phyloP scores from a whole-genome alignment of 2,888 invertebrate species.

The Drosophila mercatorum region DNA sequence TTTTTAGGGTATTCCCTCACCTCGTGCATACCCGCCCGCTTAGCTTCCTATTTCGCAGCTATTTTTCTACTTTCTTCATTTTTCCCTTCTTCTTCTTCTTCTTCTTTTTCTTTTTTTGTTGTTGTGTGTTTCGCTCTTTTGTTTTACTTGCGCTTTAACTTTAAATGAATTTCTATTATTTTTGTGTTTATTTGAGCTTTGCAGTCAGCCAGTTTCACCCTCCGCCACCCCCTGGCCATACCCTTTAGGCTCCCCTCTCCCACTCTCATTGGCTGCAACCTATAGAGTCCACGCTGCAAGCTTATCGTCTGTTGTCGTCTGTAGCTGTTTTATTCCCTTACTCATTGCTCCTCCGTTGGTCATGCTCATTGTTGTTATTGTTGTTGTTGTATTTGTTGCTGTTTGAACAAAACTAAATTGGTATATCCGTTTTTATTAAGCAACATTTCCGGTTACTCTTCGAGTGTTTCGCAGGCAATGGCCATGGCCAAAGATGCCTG shows the following conservation, averaged over 20 bases:
- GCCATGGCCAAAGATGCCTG: conserved; percentile 38
- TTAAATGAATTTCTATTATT: conserved; percentile 80
- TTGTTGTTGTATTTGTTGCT: conserved; percentile 42
- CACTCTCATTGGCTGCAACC: neutral
- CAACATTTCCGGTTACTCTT: conserved; percentile 78
- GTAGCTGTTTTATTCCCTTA: conserved; percentile 64
- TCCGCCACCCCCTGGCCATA: neutral
- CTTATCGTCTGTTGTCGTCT: conserved; percentile 49
- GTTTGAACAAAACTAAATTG: conserved; percentile 78
- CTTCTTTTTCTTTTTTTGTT: conserved; percentile 10
- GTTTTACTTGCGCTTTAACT: conserved; percentile 73
- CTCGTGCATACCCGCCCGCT: neutral
- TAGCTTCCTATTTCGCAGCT: conserved; percentile 1
- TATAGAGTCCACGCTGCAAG: conserved; percentile 1
- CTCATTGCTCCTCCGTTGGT: conserved; percentile 62
- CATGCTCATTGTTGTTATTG: conserved; percentile 30
- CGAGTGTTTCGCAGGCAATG: conserved; percentile 55
- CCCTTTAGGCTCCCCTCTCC: neutral
- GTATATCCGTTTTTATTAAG: conserved; percentile 81
- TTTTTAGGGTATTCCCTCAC: neutral
- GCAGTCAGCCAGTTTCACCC: conserved; percentile 39
- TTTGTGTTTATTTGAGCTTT: conserved; percentile 79
- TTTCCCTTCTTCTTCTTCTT: neutral
- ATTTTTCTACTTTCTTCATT: neutral
- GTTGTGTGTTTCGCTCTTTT: conserved; percentile 40